These are phyloP conservation scores for Drepana arcuata DNA, from an alignment of 1,140 invertebrate species.

Conservation along the genomic window DNA sequence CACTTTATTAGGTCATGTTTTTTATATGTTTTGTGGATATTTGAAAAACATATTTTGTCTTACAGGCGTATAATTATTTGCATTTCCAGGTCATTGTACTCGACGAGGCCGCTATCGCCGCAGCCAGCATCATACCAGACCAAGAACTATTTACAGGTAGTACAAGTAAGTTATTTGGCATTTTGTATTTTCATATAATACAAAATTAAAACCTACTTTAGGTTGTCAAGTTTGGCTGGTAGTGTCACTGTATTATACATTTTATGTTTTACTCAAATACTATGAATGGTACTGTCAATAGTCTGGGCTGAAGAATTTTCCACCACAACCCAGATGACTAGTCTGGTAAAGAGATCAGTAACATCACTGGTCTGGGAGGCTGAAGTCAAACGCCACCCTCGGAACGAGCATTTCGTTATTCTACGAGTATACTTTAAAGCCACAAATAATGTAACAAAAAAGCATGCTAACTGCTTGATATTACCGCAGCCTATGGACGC, in stretches of 20 bases:
- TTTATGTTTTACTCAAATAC: background rate
- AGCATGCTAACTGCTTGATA: no score
- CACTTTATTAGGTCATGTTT: no score
- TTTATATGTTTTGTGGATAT: no score
- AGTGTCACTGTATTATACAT: background rate
- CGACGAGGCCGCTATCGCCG: slow-evolving; percentile 65
- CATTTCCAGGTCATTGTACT: slow-evolving; percentile 61
- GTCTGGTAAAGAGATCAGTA: background rate
- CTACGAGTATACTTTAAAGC: no score
- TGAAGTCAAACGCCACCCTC: no score
- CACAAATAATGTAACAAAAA: no score
- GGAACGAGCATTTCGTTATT: no score
- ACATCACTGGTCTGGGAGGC: no score
- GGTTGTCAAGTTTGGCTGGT: background rate
- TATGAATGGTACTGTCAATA: background rate
- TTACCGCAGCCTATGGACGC: no score
- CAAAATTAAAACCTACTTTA: background rate
- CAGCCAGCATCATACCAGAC: slow-evolving; percentile 64
- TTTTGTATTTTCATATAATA: background rate
- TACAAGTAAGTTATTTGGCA: slow-evolving; percentile 43
- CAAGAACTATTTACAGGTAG: slow-evolving; percentile 51
- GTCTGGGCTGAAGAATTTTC: no score
- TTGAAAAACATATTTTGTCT: no score
- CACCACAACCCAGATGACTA: background rate
- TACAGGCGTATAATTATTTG: no score